Conservation (phyloP, 2,113 vertebrate genomes). For the Plecotus auritus region DNA sequence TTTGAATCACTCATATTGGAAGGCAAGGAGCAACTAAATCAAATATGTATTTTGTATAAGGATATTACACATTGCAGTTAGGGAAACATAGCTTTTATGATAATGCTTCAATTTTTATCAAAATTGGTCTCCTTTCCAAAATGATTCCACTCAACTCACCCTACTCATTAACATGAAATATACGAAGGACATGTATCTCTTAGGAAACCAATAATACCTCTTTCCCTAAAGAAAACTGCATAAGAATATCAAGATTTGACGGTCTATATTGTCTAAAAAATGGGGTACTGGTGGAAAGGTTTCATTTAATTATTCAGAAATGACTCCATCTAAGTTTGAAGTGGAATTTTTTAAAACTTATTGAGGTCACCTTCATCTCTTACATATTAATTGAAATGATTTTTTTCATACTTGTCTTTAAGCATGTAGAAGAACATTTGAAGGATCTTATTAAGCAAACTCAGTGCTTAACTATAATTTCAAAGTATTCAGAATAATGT, state of each 20-base stretch:
- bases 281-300: neutral
- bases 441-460: slow-evolving; percentile 39
- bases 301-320: slow-evolving; percentile 39
- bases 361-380: slow-evolving; percentile 50
- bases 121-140: slow-evolving; percentile 37
- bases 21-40: slow-evolving; percentile 39
- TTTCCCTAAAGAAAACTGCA: neutral
- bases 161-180: slow-evolving; percentile 60
- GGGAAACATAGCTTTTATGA: slow-evolving; percentile 46
- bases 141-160: slow-evolving; percentile 30
- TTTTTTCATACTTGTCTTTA: slow-evolving; percentile 35
- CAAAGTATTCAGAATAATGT: slow-evolving; percentile 45
- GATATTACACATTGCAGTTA: slow-evolving; percentile 26
- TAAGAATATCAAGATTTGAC: slow-evolving; percentile 34
- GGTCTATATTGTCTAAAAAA: neutral
- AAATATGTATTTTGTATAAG: slow-evolving; percentile 50
- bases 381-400: slow-evolving; percentile 51
- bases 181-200: slow-evolving; percentile 34
- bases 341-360: slow-evolving; percentile 52
- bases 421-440: slow-evolving; percentile 42
- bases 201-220: slow-evolving; percentile 44
- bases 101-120: slow-evolving; percentile 57
- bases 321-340: slow-evolving; percentile 51
- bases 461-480: slow-evolving; percentile 49
- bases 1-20: neutral